Evolutionary conservation across 2,888 invertebrate species (phyloP).

Genomic region (Hipparchia semele): DNA sequence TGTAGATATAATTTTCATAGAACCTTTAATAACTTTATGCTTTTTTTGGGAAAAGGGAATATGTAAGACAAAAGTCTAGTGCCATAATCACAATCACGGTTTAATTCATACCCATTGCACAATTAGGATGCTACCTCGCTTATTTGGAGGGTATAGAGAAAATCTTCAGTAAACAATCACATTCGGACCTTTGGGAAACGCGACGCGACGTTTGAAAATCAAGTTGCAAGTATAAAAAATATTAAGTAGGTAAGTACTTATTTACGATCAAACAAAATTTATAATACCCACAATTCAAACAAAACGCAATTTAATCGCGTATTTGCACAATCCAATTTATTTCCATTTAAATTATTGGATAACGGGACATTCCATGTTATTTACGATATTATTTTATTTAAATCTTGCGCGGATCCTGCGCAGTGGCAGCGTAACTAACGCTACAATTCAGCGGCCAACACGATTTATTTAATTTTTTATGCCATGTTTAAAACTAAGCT

Average conservation of each 20-base stretch:
- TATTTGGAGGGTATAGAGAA: too few species aligned
- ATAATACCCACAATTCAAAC: slow-evolving; percentile 1
- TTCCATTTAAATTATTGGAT: slow-evolving; percentile 20
- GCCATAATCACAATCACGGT: too few species aligned
- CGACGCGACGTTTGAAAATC: neutral
- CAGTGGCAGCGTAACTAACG: slow-evolving; percentile 25
- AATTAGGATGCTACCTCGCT: too few species aligned
- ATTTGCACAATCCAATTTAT: slow-evolving; percentile 27
- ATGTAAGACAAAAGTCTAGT: too few species aligned
- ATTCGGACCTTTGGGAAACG: too few species aligned
- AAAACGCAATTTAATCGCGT: slow-evolving; percentile 2
- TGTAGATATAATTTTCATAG: too few species aligned
- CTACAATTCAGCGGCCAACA: slow-evolving; percentile 24
- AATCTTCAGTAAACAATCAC: too few species aligned
- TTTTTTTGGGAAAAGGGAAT: too few species aligned
- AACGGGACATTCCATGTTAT: slow-evolving; percentile 26
- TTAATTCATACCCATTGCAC: too few species aligned
- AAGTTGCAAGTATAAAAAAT: too few species aligned
- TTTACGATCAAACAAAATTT: slow-evolving; percentile 4
- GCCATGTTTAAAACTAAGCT: neutral
- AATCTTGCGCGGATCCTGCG: neutral
- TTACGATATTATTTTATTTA: slow-evolving; percentile 19
- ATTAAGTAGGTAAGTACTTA: too few species aligned
- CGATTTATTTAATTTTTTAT: slow-evolving; percentile 18
- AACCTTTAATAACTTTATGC: too few species aligned